A percentile compares a stretch with the other conserved stretches of the same genome.
These are phyloP conservation scores for Platygyra sinensis DNA, from an alignment of 64 coral and sea anemone genomes.

Conservation along the genomic window DNA sequence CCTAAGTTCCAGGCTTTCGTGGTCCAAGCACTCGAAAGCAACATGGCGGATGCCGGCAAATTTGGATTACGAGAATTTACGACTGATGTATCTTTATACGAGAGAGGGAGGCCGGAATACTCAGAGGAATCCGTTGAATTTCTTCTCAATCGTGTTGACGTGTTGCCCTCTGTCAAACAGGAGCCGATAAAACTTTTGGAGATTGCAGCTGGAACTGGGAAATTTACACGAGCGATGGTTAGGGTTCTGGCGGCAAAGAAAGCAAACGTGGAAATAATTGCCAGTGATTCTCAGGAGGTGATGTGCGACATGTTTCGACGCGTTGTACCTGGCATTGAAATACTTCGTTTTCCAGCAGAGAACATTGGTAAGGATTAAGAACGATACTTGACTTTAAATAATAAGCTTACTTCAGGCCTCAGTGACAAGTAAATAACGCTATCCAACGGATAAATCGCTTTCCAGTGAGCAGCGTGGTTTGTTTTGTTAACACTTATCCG, in stretches of 20 bases:
- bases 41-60: background rate
- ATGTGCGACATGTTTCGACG: conserved; percentile 84
- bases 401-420: too few species aligned
- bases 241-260: conserved; percentile 20
- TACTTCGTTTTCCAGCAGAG: conserved; percentile 68
- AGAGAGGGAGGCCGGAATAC: conserved; percentile 81
- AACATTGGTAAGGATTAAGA: conserved; percentile 42
- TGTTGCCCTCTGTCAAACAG: conserved; percentile 4
- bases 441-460: too few species aligned
- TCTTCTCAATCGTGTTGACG: conserved; percentile 63
- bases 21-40: background rate
- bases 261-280: conserved; percentile 55
- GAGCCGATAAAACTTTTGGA: conserved; percentile 67
- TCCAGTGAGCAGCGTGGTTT: too few species aligned
- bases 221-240: conserved; percentile 74
- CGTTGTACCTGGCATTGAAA: conserved; percentile 61
- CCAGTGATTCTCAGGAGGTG: conserved; percentile 55
- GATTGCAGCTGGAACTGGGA: conserved; percentile 84
- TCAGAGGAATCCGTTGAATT: conserved; percentile 74
- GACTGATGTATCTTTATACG: conserved; percentile 67
- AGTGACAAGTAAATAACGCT: too few species aligned
- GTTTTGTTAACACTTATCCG: too few species aligned
- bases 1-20: background rate
- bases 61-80: conserved; percentile 3
- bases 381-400: too few species aligned